Percentiles rank a stretch among this genome's conserved stretches.
phyloP scores from a whole-genome alignment of 2,113 vertebrate genomes.

The Serinus canaria region DNA sequence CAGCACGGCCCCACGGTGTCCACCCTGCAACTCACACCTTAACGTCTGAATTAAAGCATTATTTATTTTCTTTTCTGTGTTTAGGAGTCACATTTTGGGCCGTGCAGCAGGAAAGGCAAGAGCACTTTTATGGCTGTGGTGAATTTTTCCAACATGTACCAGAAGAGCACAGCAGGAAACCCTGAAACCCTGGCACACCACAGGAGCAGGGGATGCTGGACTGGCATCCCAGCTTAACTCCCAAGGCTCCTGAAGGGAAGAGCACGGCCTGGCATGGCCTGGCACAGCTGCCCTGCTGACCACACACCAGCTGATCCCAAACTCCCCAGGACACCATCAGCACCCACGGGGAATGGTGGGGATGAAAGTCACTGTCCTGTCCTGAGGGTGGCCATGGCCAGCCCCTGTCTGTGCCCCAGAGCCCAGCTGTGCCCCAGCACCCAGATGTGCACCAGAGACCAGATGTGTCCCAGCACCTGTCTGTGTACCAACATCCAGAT shows the following conservation, averaged over 20 bases:
- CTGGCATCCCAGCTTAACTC: neutral
- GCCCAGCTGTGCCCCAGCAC: neutral
- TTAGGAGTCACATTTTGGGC: neutral
- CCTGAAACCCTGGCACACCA: neutral
- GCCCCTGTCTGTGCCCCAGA: neutral
- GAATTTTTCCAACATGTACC: accelerated
- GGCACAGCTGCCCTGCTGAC: neutral
- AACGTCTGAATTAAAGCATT: neutral
- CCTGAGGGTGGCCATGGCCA: accelerated
- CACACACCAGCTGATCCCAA: accelerated
- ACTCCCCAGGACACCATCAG: accelerated
- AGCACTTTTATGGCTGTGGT: neutral
- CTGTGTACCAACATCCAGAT: neutral
- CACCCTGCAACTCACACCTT: neutral
- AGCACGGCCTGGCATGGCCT: accelerated
- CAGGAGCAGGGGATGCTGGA: neutral
- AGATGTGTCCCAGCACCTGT: accelerated
- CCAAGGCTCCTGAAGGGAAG: neutral
- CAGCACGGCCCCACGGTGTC: neutral
- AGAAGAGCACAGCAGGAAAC: neutral
- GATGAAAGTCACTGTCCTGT: accelerated
- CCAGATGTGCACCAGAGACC: neutral
- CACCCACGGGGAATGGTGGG: accelerated
- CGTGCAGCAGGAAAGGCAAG: neutral
- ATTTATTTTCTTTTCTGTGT: neutral